Evolutionary conservation across 2,888 invertebrate species (phyloP), one percentile per base, ranked within the genome.

Genomic region (Busseola fusca): DNA sequence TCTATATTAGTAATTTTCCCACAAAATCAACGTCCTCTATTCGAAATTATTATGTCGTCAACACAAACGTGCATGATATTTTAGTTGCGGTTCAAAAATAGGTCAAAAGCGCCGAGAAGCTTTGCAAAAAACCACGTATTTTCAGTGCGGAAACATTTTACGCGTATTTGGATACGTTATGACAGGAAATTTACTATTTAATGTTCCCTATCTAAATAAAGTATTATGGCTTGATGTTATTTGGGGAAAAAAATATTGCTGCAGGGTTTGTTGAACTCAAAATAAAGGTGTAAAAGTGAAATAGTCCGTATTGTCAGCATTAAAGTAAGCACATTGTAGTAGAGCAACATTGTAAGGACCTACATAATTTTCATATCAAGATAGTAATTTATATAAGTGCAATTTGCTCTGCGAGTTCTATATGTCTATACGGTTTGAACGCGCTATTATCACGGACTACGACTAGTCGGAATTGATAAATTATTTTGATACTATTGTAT

Each of bases 101-200:
- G 78, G 78, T 78, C 81, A 66, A 66, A 65, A 60, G 37, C 65
- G 30, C 64, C 64, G 50, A 70, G 52, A 58, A 60, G 64, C 62
- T 76, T 66, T 62, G 57, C 48, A 50, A 70, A 80, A 66, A 64
- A 50, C 45, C 12, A 14, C 12, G 52, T 65, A 66, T 69, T 79
- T 76, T 65, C 45, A 79, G 25, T 57, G 37, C 45, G 25, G 73
- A 30, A 57, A 56, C 10, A 72, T 64, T 72, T 64, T 30, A 57
- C 45, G 18, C 5, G 14, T 45, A 62, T 73, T 64, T 72, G 45
- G 27, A 37, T 64, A 57, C 7, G 34, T 30, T 45, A 62, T 37
- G 14, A 45, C 21, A 7, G 56, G 6, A 40, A 50, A 40, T 64
- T 14, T 21, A 27, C 56, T 10, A 30, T 63, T 76, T 48, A 30